Percentiles rank a stretch among this genome's conserved stretches.
Conservation (phyloP, 2,888 invertebrate genomes). For the Pasiphila rectangulata region DNA sequence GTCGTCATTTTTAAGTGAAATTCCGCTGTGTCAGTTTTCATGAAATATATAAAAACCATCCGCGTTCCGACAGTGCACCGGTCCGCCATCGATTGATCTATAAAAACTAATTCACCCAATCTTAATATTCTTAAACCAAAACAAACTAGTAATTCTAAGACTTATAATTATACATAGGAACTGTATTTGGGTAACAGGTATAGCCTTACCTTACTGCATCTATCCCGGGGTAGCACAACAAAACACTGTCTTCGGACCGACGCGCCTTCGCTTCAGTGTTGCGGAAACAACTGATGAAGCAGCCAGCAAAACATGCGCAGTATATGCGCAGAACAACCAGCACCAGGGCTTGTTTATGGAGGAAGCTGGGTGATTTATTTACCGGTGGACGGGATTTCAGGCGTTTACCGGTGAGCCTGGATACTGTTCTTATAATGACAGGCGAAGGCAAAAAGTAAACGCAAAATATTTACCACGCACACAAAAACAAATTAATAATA, state of each 20-base stretch:
- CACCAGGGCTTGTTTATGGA: neutral
- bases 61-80: too few relatives aligned
- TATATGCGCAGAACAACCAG: constrained; percentile 47
- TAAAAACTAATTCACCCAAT: neutral
- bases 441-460: too few relatives aligned
- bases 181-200: too few relatives aligned
- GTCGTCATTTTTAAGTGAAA: too few relatives aligned
- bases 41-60: too few relatives aligned
- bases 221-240: constrained; percentile 56
- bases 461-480: too few relatives aligned
- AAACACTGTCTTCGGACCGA: constrained; percentile 43
- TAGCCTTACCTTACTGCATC: constrained; percentile 72
- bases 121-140: neutral
- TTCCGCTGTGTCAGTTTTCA: too few relatives aligned
- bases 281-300: constrained; percentile 60
- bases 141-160: too few relatives aligned
- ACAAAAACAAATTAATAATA: too few relatives aligned
- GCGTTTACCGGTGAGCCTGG: too few relatives aligned
- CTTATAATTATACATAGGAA: neutral
- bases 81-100: neutral
- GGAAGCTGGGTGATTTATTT: constrained; percentile 5
- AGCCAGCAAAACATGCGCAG: constrained; percentile 45
- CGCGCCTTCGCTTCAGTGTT: constrained; percentile 43
- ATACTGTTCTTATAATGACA: too few relatives aligned
- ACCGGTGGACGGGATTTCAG: too few relatives aligned